Evolutionary conservation across 2,113 vertebrate species (phyloP).

Genomic region (Egretta garzetta): DNA sequence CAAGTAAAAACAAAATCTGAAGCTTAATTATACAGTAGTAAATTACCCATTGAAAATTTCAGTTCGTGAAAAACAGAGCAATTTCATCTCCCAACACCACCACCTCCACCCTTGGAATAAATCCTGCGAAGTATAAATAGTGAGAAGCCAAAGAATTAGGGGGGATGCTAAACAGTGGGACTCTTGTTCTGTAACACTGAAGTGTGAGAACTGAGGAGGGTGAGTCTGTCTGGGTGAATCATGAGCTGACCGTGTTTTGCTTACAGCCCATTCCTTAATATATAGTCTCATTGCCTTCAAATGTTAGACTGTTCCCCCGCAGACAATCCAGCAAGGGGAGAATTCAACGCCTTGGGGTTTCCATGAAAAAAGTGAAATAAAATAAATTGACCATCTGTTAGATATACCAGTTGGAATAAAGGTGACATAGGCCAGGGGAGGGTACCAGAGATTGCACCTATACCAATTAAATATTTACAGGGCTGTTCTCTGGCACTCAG

Average conservation of each 20-base stretch:
- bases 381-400: background rate
- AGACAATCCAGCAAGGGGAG: background rate
- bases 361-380: background rate
- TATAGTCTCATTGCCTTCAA: background rate
- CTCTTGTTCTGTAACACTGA: background rate
- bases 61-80: background rate
- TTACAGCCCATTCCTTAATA: background rate
- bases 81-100: background rate
- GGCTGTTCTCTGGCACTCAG: background rate
- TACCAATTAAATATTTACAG: background rate
- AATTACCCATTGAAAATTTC: background rate
- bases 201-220: background rate
- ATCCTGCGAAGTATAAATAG: background rate
- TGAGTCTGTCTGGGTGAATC: background rate
- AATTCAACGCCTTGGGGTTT: background rate
- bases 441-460: background rate
- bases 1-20: background rate
- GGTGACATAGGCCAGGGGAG: background rate
- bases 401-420: background rate
- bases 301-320: background rate
- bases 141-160: background rate
- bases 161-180: background rate
- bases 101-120: slow-evolving; percentile 5
- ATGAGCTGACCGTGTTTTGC: background rate
- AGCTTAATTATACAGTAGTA: background rate